Evolutionary conservation across 2,113 vertebrate genomes (phyloP).

Genomic region (Tachysurus vachellii): DNA sequence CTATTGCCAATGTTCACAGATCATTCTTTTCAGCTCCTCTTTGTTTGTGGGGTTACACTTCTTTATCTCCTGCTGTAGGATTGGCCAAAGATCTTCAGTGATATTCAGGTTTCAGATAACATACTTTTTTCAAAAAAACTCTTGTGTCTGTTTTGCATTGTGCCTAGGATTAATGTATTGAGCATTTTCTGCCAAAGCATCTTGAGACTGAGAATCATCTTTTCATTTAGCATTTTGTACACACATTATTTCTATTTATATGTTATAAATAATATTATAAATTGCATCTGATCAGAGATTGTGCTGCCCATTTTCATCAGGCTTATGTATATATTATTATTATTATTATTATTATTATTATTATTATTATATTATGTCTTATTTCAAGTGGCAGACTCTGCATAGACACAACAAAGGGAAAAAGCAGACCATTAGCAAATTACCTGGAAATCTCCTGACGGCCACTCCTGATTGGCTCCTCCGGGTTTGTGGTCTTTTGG

Average conservation of each 20-base stretch:
- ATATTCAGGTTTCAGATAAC: neutral
- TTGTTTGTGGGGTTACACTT: neutral
- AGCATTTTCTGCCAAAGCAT: neutral
- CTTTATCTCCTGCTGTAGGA: neutral
- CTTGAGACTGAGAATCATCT: neutral
- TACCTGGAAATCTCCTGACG: too few species aligned
- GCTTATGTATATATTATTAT: neutral
- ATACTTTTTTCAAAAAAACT: neutral
- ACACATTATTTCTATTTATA: neutral
- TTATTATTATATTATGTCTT: too few species aligned
- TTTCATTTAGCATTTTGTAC: neutral
- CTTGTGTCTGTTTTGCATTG: neutral
- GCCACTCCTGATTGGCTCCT: too few species aligned
- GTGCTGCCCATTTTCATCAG: neutral
- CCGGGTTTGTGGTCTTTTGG: too few species aligned
- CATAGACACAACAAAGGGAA: too few species aligned
- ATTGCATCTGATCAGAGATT: neutral
- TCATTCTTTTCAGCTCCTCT: neutral
- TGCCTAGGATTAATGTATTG: neutral
- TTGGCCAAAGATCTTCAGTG: neutral
- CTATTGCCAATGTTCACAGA: neutral
- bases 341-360: too few species aligned
- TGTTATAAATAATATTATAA: neutral
- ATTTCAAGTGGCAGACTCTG: too few species aligned
- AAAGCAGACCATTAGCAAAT: too few species aligned